A percentile compares a stretch with the other conserved stretches of the same genome.
Conservation (phyloP, 2,888 invertebrate species). For the Linnaemya tessellans region DNA sequence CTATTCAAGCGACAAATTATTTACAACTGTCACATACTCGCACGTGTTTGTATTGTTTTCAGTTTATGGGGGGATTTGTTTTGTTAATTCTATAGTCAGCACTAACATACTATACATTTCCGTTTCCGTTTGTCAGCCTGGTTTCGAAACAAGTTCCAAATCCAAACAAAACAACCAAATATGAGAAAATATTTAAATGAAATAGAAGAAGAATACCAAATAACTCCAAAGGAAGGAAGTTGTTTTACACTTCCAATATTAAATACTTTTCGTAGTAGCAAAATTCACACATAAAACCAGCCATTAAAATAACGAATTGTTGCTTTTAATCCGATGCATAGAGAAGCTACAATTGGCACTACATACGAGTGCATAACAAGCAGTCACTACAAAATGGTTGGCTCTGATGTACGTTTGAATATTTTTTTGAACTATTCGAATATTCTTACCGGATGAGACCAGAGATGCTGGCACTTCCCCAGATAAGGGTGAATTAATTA, state of each 20-base stretch:
- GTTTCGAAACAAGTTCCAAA: slow-evolving; percentile 38
- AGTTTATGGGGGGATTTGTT: not conserved
- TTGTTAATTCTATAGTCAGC: not conserved
- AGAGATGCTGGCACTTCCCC: not conserved
- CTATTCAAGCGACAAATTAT: not conserved
- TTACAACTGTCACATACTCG: not conserved
- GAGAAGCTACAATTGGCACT: slow-evolving; percentile 7
- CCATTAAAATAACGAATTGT: slow-evolving; percentile 28
- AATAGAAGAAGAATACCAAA: not conserved
- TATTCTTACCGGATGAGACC: too few species aligned
- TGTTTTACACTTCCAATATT: slow-evolving; percentile 61
- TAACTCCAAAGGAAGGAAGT: slow-evolving; percentile 66
- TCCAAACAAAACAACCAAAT: slow-evolving; percentile 10
- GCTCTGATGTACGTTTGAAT: not conserved
- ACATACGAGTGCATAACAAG: not conserved
- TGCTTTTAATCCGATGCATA: slow-evolving; percentile 1
- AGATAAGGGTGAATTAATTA: too few species aligned
- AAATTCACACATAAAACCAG: slow-evolving; percentile 24
- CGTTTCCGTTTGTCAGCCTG: slow-evolving; percentile 68
- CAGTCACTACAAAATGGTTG: not conserved
- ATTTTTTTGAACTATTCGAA: too few species aligned
- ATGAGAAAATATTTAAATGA: not conserved
- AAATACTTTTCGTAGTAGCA: not conserved
- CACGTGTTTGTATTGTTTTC: not conserved
- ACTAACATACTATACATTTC: slow-evolving; percentile 60